These are phyloP conservation scores for Hirtodrosophila duncani DNA, from an alignment of 2,888 invertebrate genomes.

Conservation along the genomic window DNA sequence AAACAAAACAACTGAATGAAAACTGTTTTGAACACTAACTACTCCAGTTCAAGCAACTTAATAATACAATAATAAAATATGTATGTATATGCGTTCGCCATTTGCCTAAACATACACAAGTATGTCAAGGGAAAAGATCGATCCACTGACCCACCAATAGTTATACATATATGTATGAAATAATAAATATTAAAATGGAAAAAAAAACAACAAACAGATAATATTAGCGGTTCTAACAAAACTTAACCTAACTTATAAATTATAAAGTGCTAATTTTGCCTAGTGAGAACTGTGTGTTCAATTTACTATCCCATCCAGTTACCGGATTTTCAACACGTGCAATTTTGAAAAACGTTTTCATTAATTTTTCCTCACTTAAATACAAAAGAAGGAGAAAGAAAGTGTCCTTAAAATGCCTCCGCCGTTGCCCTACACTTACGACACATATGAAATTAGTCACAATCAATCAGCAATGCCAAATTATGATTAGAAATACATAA, in stretches of 20 bases:
- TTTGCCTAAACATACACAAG: no score
- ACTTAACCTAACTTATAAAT: no score
- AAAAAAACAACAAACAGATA: no score
- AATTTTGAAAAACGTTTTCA: slow-evolving; percentile 1
- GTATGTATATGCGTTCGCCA: no score
- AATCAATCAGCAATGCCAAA: slow-evolving; percentile 27
- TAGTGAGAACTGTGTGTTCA: no score
- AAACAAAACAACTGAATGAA: slow-evolving; percentile 26
- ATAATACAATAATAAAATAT: slow-evolving; percentile 39
- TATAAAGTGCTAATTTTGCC: no score
- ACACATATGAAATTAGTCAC: slow-evolving; percentile 62
- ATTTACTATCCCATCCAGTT: slow-evolving; percentile 1
- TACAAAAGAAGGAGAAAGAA: slow-evolving; percentile 5
- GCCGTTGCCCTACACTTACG: background rate
- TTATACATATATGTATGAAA: no score
- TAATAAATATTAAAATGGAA: slow-evolving; percentile 1
- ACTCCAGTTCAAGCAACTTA: slow-evolving; percentile 64
- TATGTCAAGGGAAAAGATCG: no score
- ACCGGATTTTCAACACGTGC: slow-evolving; percentile 6
- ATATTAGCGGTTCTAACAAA: no score
- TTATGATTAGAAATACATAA: slow-evolving; percentile 22
- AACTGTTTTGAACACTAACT: slow-evolving; percentile 52
- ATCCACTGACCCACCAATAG: no score
- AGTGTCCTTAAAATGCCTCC: slow-evolving; percentile 1
- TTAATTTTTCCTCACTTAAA: slow-evolving; percentile 5